Evolutionary conservation across 2,797 vertebrate species (phyloP), one percentile per base, ranked within the genome.

Genomic region (Pterois miles): DNA sequence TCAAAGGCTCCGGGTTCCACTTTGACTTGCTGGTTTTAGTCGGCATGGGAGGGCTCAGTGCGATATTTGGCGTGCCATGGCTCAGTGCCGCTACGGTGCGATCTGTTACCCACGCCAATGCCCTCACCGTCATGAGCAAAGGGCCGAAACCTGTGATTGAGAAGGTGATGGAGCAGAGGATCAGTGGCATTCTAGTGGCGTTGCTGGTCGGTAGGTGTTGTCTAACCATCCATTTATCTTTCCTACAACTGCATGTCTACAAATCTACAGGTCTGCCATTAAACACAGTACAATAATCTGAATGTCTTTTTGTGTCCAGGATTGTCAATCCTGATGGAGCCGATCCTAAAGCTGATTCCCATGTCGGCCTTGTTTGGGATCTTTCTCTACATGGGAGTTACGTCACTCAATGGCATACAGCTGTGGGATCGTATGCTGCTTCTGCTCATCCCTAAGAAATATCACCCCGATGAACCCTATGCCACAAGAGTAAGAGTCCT

Each of bases 321-420:
- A 0, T 76, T 99, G 75, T 99, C 98, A 48, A 98, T 99, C 89
- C 91, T 99, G 66, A 98, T 99, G 97, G 97, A 98, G 88, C 97
- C 97, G 1, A 94, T 99, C 86, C 91, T 99, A 25, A 97, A 96
- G 89, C 80, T 94, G 90, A 98, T 99, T 78, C 98, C 98, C 0
- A 91, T 99, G 93, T 88, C 98, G 0, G 97, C 98, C 57, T 93
- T 99, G 76, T 99, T 99, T 0, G 98, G 98, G 80, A 99, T 99
- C 90, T 99, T 99, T 86, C 96, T 99, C 67, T 99, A 99, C 91
- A 99, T 99, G 98, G 98, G 98, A 0, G 95, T 99, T 66, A 99
- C 98, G 0, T 99, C 98, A 4, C 96, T 99, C 56, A 97, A 95
- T 0, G 98, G 98, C 60, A 97, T 99, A 88, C 98, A 99, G 92